Base-by-base conservation (phyloP, 2,888 invertebrate genomes). In the Pseudococcus viburni region DNA sequence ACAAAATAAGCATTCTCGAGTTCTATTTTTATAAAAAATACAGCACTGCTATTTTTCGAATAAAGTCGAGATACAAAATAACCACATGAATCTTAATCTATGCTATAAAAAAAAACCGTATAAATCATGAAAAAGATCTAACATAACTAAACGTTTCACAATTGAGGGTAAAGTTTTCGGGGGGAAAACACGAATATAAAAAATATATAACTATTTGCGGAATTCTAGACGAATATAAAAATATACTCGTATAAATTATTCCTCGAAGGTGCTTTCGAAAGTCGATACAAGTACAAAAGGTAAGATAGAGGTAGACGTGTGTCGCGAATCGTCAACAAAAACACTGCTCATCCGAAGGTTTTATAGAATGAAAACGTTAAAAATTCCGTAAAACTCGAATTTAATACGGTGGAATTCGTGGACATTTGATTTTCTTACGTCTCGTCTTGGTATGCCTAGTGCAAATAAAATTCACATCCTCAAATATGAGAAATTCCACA, bases 401-500 rank as follows among this genome's bases (percentile, higher is more conserved):
- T 68, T 73, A 46, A 73, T 68, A 86, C 46, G 77, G 46, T 39
- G 68, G 86, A 48, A 86, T 86, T 86, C 26, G 73, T 26, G 73
- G 86, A 86, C n/a, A 86, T 86, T 86, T 68, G 86, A 68, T 86
- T 86, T 86, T 73, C 73, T 68, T 42, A 86, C 39, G 68, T 86
- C 64, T 68, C 48, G 3, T 83, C 80, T 46, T 83, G 80, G 80
- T 46, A 83, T 46, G 80, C 80, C 80, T 83, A 83, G 64, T 19
- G 33, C 51, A 46, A 46, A 68, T 26, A 86, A 73, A 86, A 73
- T 86, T 73, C 73, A 73, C 39, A n/a, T 86, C 86, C 73, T 48
- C 59, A 86, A 86, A 73, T 86, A 68, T 86, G 73, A 68, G 86
- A 86, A 86, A 86, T 86, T 86, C 86, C 86, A 46, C 73, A 86